Evolutionary conservation across 2,113 vertebrate genomes (phyloP), one percentile per base, ranked within the genome.

Genomic region (Galemys pyrenaicus): DNA sequence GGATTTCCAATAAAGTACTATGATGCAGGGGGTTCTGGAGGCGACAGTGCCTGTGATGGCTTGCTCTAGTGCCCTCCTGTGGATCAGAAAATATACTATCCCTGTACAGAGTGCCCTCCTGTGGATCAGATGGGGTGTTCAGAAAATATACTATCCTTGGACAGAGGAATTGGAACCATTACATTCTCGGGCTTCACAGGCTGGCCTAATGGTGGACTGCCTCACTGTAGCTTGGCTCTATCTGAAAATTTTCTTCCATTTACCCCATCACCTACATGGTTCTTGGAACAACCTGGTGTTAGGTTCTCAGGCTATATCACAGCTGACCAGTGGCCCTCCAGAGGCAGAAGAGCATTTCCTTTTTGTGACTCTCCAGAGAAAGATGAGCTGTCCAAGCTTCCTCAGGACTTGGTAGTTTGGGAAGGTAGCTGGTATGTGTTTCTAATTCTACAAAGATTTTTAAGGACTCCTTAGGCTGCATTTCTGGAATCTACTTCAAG

Each of bases 51-150:
- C 58, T 41, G 9, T 41, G 3, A 4, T 41, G 28, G 16, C 11
- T 12, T 68, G 0, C 24, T 49, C 11, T 67, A 9, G 39, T 1
- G 1, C 49, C 58, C n/a, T 39, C 3, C 11, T n/a, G 6, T 60
- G 56, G 32, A 24, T 41, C 68, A 80, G 88, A 58, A 86, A 46
- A 5, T 16, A 17, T 4, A 5, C 30, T 28, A 20, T 51, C 32
- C n/a, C n/a, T n/a, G n/a, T n/a, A n/a, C n/a, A n/a, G n/a, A 9
- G 39, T 1, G 1, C 49, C 58, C n/a, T 39, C 3, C 11, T n/a
- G 7, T 62, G 56, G 32, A 24, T 41, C 60, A 56, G 26, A 24
- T 28, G 5, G 44, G 37, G 49, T 56, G 9, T 54, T 85, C 68
- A 81, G 88, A 58, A 87, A 49, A 5, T 16, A 17, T 4, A 4